These are phyloP conservation scores for Scalopus aquaticus DNA, from an alignment of 2,113 vertebrate genomes.

Conservation along the genomic window DNA sequence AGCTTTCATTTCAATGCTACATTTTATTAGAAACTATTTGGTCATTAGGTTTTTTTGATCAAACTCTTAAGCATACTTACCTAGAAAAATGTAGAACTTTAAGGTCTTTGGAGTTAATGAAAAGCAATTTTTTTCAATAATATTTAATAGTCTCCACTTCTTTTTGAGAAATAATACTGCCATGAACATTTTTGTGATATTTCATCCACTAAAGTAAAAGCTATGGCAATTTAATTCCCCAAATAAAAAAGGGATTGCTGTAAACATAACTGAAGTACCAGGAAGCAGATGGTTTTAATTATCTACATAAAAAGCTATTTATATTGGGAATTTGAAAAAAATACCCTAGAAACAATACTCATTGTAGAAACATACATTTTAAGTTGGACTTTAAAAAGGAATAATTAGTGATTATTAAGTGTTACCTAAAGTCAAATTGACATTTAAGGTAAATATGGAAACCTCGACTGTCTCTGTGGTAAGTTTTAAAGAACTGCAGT, in stretches of 20 bases:
- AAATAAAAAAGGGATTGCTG: conserved; percentile 73
- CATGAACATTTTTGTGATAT: conserved; percentile 63
- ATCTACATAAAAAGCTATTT: conserved; percentile 85
- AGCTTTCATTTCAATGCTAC: conserved; percentile 52
- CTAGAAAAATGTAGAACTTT: conserved; percentile 7
- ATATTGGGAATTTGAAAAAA: conserved; percentile 83
- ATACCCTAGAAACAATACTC: conserved; percentile 83
- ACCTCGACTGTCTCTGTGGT: background rate
- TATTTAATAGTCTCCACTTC: conserved; percentile 63
- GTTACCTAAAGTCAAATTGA: conserved; percentile 71
- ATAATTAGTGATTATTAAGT: conserved; percentile 79
- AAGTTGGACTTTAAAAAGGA: conserved; percentile 77
- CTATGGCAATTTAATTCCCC: conserved; percentile 77
- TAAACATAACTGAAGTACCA: conserved; percentile 83
- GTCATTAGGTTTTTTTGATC: conserved; percentile 17
- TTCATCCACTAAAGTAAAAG: conserved; percentile 77
- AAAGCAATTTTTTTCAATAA: conserved; percentile 72
- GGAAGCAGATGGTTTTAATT: conserved; percentile 88
- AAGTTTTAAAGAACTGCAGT: conserved; percentile 25
- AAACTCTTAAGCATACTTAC: conserved; percentile 45
- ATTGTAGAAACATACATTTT: conserved; percentile 82
- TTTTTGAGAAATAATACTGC: conserved; percentile 55
- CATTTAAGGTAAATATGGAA: conserved; percentile 68
- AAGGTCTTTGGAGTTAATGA: conserved; percentile 47
- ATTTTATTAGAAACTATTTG: conserved; percentile 58